These are phyloP conservation scores for Sebastes variabilis DNA, from an alignment of 2,797 vertebrate genomes.

Conservation along the genomic window DNA sequence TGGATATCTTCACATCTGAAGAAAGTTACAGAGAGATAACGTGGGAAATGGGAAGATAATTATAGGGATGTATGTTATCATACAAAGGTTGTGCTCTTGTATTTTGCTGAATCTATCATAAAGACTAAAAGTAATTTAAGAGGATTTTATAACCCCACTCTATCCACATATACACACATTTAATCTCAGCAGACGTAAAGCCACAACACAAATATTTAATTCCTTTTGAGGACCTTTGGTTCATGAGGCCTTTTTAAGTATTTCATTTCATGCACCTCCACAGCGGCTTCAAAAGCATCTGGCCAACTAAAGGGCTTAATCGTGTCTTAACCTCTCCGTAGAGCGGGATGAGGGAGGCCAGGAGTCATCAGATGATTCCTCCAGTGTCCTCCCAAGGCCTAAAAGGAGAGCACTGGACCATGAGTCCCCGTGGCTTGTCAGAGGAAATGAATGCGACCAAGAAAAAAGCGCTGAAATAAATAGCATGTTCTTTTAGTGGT, in stretches of 20 bases:
- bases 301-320: conserved; percentile 80
- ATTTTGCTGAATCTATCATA: conserved; percentile 12
- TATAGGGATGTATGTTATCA: conserved; percentile 8
- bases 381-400: conserved; percentile 80
- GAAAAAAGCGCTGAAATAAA: conserved; percentile 33
- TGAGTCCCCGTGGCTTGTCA: conserved; percentile 62
- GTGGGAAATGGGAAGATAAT: conserved; percentile 1
- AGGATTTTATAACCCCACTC: neutral
- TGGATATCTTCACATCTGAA: conserved; percentile 24
- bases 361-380: conserved; percentile 81
- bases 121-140: neutral
- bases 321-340: conserved; percentile 65
- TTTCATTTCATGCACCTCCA: conserved; percentile 79
- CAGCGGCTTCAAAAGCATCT: conserved; percentile 73
- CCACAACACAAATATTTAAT: conserved; percentile 23
- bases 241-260: conserved; percentile 65
- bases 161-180: neutral
- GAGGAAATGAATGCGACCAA: conserved; percentile 19
- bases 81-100: neutral
- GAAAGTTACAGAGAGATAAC: neutral
- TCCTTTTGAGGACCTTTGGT: conserved; percentile 21
- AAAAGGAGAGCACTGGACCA: conserved; percentile 80
- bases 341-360: conserved; percentile 31
- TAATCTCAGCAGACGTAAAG: neutral
- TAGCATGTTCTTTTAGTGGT: conserved; percentile 69